Base-by-base conservation (phyloP, 2,797 vertebrate genomes). In the Arrhamphus sclerolepis region DNA sequence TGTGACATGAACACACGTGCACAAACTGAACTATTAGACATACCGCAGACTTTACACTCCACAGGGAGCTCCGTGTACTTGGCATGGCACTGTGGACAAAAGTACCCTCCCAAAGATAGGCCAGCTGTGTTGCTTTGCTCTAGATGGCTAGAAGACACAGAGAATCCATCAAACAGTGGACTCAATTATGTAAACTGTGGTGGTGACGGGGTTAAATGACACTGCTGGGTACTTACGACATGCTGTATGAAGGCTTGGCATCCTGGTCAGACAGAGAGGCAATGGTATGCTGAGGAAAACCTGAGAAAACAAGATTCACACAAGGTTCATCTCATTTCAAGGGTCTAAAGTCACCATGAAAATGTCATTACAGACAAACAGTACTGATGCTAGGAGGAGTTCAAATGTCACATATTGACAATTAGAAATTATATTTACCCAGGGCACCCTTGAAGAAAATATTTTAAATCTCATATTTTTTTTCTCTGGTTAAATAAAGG, bases 21-120 rank as follows among this genome's bases (percentile, higher is more conserved):
- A 10, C 1, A 52, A 10, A n/a, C n/a, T n/a, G n/a, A n/a, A n/a
- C n/a, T n/a, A n/a, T n/a, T n/a, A n/a, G n/a, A 94, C 97, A 46
- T 90, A 99, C 97, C 96, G 71, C 97, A 99, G 64, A 99, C 91
- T 94, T 96, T 99, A 88, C 97, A 99, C 85, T 99, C 97, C 69
- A 99, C 97, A 0, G 97, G 97, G 56, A 99, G 94, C 66, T 99
- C 97, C 4, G 91, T 92, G 89, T 99, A 99, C 77, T 99, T 99
- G 47, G 94, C 93, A 64, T 94, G 93, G 74, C 97, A 99, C 66
- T 99, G 97, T 0, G 97, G 97, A 77, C 97, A 99, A 75, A 95
- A 98, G 84, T 96, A 99, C 0, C 97, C 97, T 58, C 95, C 95
- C 22, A 99, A 83, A 8, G 94, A 94, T 55, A 98, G 93, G 43